These are phyloP conservation scores for Hofmannophila pseudospretella DNA, from an alignment of 2,888 invertebrate genomes.

Conservation along the genomic window DNA sequence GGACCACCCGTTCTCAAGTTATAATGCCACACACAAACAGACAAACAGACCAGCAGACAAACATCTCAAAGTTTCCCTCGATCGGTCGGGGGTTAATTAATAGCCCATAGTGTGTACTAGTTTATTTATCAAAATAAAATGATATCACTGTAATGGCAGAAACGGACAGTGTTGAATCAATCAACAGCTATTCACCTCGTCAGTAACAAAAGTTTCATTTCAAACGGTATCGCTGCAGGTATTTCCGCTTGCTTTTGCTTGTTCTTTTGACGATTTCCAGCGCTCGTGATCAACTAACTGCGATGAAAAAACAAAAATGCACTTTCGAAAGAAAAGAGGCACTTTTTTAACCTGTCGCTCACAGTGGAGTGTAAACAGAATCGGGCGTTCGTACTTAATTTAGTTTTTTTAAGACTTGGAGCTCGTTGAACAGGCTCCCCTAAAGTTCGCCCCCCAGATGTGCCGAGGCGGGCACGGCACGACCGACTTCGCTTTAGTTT, in stretches of 20 bases:
- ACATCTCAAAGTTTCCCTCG: too few species aligned
- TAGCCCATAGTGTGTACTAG: too few species aligned
- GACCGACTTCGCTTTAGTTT: slow-evolving; percentile 68
- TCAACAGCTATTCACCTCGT: too few species aligned
- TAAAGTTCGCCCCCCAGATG: slow-evolving; percentile 57
- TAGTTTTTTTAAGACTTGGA: slow-evolving; percentile 53
- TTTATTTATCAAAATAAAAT: too few species aligned
- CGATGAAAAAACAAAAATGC: slow-evolving; percentile 22
- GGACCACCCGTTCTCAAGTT: too few species aligned
- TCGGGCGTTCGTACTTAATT: slow-evolving; percentile 54
- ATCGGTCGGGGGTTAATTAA: too few species aligned
- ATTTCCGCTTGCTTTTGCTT: slow-evolving; percentile 8
- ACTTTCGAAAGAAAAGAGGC: slow-evolving; percentile 31
- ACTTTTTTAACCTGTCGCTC: slow-evolving; percentile 56
- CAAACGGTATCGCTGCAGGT: neutral
- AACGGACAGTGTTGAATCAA: too few species aligned
- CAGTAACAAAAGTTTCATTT: slow-evolving; percentile 5
- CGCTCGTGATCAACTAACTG: slow-evolving; percentile 27
- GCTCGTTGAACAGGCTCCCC: slow-evolving; percentile 30
- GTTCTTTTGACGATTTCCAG: slow-evolving; percentile 21
- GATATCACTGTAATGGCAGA: too few species aligned
- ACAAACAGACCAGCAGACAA: too few species aligned
- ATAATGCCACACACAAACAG: too few species aligned
- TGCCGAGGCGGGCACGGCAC: slow-evolving; percentile 58
- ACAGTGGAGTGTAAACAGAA: slow-evolving; percentile 59